A percentile compares a stretch with the other conserved stretches of the same genome.
Evolutionary conservation across 2,888 invertebrate genomes (phyloP).

Genomic region (Beris chalybata): DNA sequence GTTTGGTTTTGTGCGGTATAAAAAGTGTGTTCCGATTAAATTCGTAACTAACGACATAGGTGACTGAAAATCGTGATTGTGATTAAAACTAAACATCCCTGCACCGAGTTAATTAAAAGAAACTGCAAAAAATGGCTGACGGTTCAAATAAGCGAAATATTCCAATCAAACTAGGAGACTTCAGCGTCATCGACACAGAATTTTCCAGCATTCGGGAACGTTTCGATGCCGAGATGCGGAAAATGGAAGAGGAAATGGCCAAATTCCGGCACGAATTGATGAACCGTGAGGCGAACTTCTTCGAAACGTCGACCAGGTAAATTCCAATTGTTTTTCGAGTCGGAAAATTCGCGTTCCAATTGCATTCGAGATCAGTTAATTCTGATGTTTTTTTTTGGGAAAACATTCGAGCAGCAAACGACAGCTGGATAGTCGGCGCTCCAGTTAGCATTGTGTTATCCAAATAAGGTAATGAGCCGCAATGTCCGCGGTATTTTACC

Average conservation of each 20-base stretch:
- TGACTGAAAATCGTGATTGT: conserved; percentile 3
- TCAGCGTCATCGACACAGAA: conserved; percentile 94
- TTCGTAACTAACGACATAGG: background rate
- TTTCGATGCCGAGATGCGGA: conserved; percentile 95
- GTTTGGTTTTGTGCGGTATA: too few relatives aligned
- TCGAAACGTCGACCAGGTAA: conserved; percentile 86
- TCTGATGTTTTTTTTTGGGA: too few relatives aligned
- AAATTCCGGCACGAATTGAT: conserved; percentile 90
- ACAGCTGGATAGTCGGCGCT: too few relatives aligned
- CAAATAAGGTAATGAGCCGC: too few relatives aligned
- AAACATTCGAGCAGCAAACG: too few relatives aligned
- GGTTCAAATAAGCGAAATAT: conserved; percentile 83
- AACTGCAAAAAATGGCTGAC: conserved; percentile 70
- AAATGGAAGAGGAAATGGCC: conserved; percentile 98
- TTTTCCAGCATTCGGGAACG: conserved; percentile 94
- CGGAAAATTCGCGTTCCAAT: too few relatives aligned
- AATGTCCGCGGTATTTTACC: too few relatives aligned
- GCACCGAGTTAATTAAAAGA: conserved; percentile 31
- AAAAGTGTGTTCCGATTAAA: background rate
- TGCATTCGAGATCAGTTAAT: too few relatives aligned
- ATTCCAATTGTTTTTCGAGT: background rate
- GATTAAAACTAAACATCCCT: background rate
- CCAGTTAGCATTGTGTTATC: too few relatives aligned
- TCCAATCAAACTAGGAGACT: conserved; percentile 91
- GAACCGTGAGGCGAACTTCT: conserved; percentile 91